phyloP scores from a whole-genome alignment of 1,140 invertebrate species.

The Monochamus saltuarius region DNA sequence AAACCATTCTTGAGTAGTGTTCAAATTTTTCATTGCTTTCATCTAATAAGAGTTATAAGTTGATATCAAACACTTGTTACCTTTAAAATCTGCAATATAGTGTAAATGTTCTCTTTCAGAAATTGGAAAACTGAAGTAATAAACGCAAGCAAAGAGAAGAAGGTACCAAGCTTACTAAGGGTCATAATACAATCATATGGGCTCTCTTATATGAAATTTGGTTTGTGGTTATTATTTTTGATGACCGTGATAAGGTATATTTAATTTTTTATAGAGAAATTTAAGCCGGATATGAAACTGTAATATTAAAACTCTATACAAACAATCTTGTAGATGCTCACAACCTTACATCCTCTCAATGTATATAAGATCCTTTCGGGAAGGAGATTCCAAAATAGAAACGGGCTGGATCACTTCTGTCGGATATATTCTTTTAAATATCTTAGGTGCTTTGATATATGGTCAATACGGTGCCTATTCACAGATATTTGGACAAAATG shows the following conservation, averaged over 20 bases:
- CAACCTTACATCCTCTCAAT: not conserved
- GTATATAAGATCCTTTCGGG: not conserved
- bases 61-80: not conserved
- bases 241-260: no score
- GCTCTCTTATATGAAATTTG: no score
- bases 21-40: not conserved
- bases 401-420: not conserved
- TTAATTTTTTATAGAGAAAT: no score
- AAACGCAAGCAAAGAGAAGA: no score
- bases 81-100: not conserved
- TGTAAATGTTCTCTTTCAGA: not conserved
- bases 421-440: not conserved
- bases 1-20: not conserved
- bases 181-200: no score
- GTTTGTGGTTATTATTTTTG: no score
- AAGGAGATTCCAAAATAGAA: not conserved
- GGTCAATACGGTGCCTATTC: slow-evolving; percentile 60
- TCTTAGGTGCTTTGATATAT: slow-evolving; percentile 48
- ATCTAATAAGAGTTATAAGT: not conserved
- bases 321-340: no score
- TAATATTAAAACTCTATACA: no score
- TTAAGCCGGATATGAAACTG: no score
- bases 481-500: slow-evolving; percentile 74
- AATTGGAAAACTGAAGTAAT: no score
- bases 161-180: no score